Evolutionary conservation across 1,140 invertebrate genomes (phyloP), one percentile per base, ranked within the genome.

Genomic region (Argopecten irradians): DNA sequence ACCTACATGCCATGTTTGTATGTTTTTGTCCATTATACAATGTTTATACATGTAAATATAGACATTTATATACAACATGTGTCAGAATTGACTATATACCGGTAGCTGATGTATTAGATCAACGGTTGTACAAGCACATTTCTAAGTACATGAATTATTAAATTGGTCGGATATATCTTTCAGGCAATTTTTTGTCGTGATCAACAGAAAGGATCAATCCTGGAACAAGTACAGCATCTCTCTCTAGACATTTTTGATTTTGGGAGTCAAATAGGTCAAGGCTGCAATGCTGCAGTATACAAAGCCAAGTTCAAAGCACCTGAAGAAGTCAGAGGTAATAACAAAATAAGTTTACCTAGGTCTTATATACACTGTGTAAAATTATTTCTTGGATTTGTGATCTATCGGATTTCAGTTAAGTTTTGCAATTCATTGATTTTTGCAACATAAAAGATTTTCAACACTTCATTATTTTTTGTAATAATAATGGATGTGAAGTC

Each of bases 241-340:
- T 90, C 90, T n/a, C 95, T 98, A 32, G 95, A 97, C 34, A 95
- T 97, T 93, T 96, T 98, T 88, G 96, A 97, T 86, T 96, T 98
- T 88, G 97, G 97, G 2, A 96, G 96, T 34, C 95, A 96, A 0
- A 97, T 98, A 90, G 97, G 97, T 13, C 98, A 98, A 95, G 98
- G 98, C 34, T 97, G 97, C 94, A 97, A 97, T 91, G 98, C 97
- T 71, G 97, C 97, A 43, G 97, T 98, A 8, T 98, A 98, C 94
- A 96, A 97, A 34, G 97, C 97, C 71, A 96, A 95, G 39, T 86
- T 90, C 13, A 91, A 90, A 86, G 33, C 34, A 28, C 35, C 71
- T 35, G 55, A 86, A 34, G 36, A 35, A 41, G 0, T 9, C 32
- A 22, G 82, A 41, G 82, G 71, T 34, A 84, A 84, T 34, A 28